Percentiles rank a stretch among this genome's conserved stretches.
Evolutionary conservation across 2,797 vertebrate species (phyloP).

Genomic region (Lepus townsendii): DNA sequence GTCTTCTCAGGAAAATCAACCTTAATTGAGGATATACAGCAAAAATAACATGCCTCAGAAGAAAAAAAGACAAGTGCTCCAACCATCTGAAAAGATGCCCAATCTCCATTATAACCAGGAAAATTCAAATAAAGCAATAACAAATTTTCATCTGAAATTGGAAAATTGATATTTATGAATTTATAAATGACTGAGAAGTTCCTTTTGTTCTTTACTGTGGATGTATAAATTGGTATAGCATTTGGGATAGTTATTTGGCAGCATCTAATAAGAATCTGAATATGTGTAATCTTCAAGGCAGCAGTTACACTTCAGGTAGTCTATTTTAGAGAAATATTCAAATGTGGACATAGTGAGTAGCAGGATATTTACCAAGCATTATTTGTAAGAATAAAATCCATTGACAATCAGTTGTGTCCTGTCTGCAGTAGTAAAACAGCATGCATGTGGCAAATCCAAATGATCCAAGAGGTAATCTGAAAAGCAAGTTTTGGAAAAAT

Average conservation of each 20-base stretch:
- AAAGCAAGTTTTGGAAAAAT: conserved; percentile 33
- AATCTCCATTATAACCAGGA: neutral
- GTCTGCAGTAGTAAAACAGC: neutral
- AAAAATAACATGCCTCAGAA: conserved; percentile 6
- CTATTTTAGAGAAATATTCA: neutral
- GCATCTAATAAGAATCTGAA: conserved; percentile 29
- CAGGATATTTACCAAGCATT: neutral
- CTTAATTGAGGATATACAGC: neutral
- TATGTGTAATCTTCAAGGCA: neutral
- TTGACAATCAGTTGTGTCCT: conserved; percentile 6
- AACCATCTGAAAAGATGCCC: conserved; percentile 15
- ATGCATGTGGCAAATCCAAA: neutral
- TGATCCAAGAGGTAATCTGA: neutral
- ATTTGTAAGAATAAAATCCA: conserved; percentile 20
- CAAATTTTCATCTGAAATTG: conserved; percentile 27
- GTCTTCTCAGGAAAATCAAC: conserved; percentile 19
- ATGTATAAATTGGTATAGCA: neutral
- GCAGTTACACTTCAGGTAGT: neutral
- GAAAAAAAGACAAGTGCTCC: neutral
- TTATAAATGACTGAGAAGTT: neutral
- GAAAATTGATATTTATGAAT: neutral
- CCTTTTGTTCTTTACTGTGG: neutral
- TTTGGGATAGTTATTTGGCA: conserved; percentile 17
- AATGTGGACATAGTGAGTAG: neutral
- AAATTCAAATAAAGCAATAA: conserved; percentile 26